Base-by-base conservation (phyloP, 2,888 invertebrate species). In the Melanostoma mellinum region DNA sequence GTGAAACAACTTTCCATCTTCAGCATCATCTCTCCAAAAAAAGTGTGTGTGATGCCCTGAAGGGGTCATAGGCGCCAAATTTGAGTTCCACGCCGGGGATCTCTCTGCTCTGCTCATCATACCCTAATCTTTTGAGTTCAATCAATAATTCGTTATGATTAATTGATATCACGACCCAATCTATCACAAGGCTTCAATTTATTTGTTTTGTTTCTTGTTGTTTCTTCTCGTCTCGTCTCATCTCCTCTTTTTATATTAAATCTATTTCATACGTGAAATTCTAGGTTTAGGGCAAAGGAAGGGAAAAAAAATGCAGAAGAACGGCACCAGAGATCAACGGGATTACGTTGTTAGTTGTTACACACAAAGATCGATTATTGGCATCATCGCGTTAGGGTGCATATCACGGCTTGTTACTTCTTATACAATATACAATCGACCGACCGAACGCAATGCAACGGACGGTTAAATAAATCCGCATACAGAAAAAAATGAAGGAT, bases 111-210 rank as follows among this genome's bases (percentile, higher is more conserved):
- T 3, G 46, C 10, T 48, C 46, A 44, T 60, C 76, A 72, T 35
- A 3, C 48, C 46, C 40, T 10, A 63, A 38, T 67, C 44, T 68
- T 56, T 65, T n/a, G 71, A 72, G 55, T 77, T 75, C 84, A 75
- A 84, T 84, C 74, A 84, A 78, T 79, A 84, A 75, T 81, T 84
- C 79, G 79, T 60, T 79, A 79, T 84, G 84, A 84, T 84, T 84
- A 84, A 84, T 84, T 79, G 79, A 84, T 79, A 84, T 72, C 84
- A 75, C 84, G 84, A 84, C 71, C 84, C 79, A 84, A 84, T 84
- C 84, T 79, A 84, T 84, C 84, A 84, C 84, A 69, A 69, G 78
- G 68, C 82, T 82, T 82, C 82, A 84, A 84, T 75, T 74, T 82
- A 82, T 77, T 82, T 73, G 77, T 69, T 74, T 77, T 73, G 61